phyloP scores from a whole-genome alignment of 1,140 invertebrate species.

The Gryllus bimaculatus region DNA sequence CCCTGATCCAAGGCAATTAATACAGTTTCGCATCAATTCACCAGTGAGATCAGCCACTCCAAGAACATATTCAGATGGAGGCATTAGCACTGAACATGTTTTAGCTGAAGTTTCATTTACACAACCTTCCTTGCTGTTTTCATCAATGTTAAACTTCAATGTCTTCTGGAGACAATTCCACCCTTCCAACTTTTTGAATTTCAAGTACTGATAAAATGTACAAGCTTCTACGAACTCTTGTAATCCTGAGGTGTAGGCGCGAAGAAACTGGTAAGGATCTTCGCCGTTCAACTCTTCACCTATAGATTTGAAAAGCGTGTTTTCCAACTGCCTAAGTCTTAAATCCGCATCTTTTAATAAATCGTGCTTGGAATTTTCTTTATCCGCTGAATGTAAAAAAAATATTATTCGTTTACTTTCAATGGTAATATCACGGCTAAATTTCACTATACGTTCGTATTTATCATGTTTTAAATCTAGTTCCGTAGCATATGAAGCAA shows the following conservation, averaged over 20 bases:
- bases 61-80: slow-evolving; percentile 64
- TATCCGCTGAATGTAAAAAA: slow-evolving; percentile 61
- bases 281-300: slow-evolving; percentile 59
- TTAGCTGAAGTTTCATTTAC: not conserved
- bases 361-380: slow-evolving; percentile 27
- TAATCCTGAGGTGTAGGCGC: slow-evolving; percentile 59
- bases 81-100: slow-evolving; percentile 32
- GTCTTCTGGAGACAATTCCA: slow-evolving; percentile 39
- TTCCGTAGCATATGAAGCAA: slow-evolving; percentile 54
- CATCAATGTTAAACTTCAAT: slow-evolving; percentile 31
- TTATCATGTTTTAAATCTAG: slow-evolving; percentile 75
- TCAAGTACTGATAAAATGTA: slow-evolving; percentile 62
- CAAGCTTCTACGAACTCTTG: slow-evolving; percentile 84
- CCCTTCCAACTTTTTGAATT: slow-evolving; percentile 34
- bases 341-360: slow-evolving; percentile 55
- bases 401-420: slow-evolving; percentile 88
- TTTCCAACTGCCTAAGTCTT: slow-evolving; percentile 49
- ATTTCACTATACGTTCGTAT: slow-evolving; percentile 73
- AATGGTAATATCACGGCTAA: slow-evolving; percentile 81
- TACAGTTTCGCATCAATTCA: slow-evolving; percentile 81
- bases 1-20: slow-evolving; percentile 69
- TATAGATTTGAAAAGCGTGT: slow-evolving; percentile 52
- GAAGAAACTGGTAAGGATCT: slow-evolving; percentile 63
- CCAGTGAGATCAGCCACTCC: slow-evolving; percentile 82
- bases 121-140: not conserved